Conservation (phyloP, 2,888 invertebrate species). For the Drosophila ustulata region DNA sequence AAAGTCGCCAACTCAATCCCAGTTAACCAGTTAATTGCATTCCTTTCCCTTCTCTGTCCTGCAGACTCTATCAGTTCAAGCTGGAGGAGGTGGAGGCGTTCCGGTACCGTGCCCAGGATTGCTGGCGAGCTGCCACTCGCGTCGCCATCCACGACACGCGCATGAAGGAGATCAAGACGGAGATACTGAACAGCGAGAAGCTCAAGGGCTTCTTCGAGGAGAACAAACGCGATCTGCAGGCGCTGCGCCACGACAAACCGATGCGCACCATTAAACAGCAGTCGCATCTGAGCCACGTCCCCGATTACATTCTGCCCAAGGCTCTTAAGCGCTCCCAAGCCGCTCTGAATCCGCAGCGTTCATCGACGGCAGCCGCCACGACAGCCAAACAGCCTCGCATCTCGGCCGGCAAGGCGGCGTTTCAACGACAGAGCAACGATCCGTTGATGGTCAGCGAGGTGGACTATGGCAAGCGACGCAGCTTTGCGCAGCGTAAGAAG, state of each 20-base stretch:
- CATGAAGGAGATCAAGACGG: constrained; percentile 97
- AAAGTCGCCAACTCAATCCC: constrained; percentile 1
- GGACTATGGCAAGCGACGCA: constrained; percentile 80
- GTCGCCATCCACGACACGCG: constrained; percentile 97
- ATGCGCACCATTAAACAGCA: constrained; percentile 93
- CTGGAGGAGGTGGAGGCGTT: constrained; percentile 98
- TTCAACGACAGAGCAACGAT: constrained; percentile 81
- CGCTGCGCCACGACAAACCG: constrained; percentile 93
- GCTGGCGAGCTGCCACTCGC: constrained; percentile 96
- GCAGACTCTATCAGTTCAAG: constrained; percentile 95
- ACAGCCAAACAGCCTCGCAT: constrained; percentile 52
- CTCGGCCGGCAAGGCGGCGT: constrained; percentile 80
- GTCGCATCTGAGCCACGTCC: constrained; percentile 94
- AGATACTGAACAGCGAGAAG: constrained; percentile 96
- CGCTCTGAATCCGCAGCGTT: constrained; percentile 71
- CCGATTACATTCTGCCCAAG: constrained; percentile 95
- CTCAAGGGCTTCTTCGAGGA: constrained; percentile 97
- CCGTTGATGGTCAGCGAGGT: constrained; percentile 83
- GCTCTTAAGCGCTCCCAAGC: constrained; percentile 88
- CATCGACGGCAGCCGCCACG: constrained; percentile 8
- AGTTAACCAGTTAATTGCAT: not conserved
- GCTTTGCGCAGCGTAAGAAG: constrained; percentile 33
- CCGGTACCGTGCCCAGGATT: constrained; percentile 96
- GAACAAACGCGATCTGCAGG: constrained; percentile 94
- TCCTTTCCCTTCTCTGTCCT: not conserved